These are phyloP conservation scores for Phyllotreta cruciferae DNA, from an alignment of 2,888 invertebrate species.

Conservation along the genomic window DNA sequence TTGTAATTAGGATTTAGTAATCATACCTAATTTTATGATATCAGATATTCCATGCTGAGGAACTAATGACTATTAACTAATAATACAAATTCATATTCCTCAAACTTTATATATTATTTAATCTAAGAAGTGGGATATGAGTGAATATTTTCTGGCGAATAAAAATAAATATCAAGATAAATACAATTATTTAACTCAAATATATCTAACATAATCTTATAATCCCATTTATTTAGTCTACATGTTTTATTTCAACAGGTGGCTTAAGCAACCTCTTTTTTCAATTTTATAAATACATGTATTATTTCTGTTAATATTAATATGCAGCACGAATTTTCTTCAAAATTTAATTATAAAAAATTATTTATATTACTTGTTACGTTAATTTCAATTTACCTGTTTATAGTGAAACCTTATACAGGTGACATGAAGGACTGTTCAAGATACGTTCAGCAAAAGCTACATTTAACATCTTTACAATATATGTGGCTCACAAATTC, in stretches of 20 bases:
- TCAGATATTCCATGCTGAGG: too few species aligned
- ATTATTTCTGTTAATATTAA: too few species aligned
- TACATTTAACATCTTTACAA: constrained; percentile 18
- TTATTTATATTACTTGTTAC: background rate
- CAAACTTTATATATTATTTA: too few species aligned
- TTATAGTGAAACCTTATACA: constrained; percentile 2
- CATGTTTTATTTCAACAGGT: background rate
- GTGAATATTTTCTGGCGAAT: too few species aligned
- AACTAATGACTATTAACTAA: too few species aligned
- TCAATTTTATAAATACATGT: too few species aligned
- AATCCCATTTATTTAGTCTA: background rate
- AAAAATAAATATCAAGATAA: too few species aligned
- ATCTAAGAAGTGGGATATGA: too few species aligned
- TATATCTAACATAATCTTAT: too few species aligned
- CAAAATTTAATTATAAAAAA: background rate
- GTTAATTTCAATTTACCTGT: background rate
- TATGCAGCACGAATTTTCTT: background rate
- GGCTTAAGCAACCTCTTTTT: too few species aligned
- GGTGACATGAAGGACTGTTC: constrained; percentile 13
- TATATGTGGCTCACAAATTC: constrained; percentile 12
- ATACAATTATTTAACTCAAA: too few species aligned
- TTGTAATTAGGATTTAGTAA: background rate
- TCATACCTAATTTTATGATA: background rate
- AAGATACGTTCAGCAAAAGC: constrained; percentile 9
- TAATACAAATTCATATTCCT: too few species aligned